Evolutionary conservation across 2,797 vertebrate genomes (phyloP).

Genomic region (Sebastolobus altivelis): DNA sequence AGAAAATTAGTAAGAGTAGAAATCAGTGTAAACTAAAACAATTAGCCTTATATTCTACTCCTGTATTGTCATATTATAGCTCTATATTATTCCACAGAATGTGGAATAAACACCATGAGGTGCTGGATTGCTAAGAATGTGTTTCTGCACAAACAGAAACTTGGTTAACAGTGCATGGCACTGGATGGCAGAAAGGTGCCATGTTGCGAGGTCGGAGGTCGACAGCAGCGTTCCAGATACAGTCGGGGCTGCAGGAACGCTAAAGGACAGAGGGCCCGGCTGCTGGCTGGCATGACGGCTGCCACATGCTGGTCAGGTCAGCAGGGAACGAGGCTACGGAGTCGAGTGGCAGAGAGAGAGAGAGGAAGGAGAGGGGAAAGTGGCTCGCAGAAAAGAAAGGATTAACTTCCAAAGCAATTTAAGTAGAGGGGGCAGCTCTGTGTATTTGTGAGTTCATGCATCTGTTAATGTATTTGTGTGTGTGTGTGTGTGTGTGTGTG

Average conservation of each 20-base stretch:
- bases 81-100: background rate
- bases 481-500: slow-evolving; percentile 18
- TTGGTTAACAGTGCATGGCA: slow-evolving; percentile 4
- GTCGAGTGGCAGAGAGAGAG: slow-evolving; percentile 2
- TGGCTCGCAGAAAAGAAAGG: slow-evolving; percentile 50
- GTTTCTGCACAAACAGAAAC: slow-evolving; percentile 5
- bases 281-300: slow-evolving; percentile 63
- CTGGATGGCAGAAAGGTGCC: slow-evolving; percentile 49
- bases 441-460: slow-evolving; percentile 28
- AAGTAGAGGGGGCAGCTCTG: slow-evolving; percentile 55
- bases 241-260: slow-evolving; percentile 48
- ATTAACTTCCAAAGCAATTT: slow-evolving; percentile 80
- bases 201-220: slow-evolving; percentile 62
- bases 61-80: background rate
- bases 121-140: background rate
- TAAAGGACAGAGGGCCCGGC: slow-evolving; percentile 70
- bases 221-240: slow-evolving; percentile 55
- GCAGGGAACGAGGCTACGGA: slow-evolving; percentile 61
- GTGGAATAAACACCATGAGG: background rate
- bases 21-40: background rate
- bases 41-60: background rate
- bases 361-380: slow-evolving; percentile 13
- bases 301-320: slow-evolving; percentile 76
- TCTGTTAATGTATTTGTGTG: slow-evolving; percentile 37
- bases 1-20: background rate